A percentile compares a stretch with the other conserved stretches of the same genome.
phyloP scores from a whole-genome alignment of 1,140 invertebrate genomes.

The Hypothenemus hampei region DNA sequence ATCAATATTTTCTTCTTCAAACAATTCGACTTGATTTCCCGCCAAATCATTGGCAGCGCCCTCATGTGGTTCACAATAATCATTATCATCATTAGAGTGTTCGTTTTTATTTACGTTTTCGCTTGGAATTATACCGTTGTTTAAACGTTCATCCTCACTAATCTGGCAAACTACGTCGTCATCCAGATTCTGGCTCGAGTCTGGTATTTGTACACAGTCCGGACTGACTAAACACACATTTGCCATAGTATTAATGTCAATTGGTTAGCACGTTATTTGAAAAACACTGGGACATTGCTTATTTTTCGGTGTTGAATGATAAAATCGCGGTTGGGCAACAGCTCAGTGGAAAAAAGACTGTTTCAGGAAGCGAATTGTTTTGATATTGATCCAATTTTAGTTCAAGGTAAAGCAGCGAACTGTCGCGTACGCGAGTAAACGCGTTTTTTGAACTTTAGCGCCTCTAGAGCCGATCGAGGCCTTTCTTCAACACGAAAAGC shows the following conservation, averaged over 20 bases:
- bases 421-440: conserved; percentile 1
- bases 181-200: neutral
- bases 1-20: too few relatives aligned
- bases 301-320: too few relatives aligned
- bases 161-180: neutral
- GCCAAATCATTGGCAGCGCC: neutral
- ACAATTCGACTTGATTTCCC: conserved; percentile 1
- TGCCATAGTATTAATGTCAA: neutral
- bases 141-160: neutral
- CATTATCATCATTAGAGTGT: conserved; percentile 14
- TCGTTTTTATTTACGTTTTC: conserved; percentile 5
- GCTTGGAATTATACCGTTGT: conserved; percentile 1
- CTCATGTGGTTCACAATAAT: conserved; percentile 6
- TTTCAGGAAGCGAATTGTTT: too few relatives aligned
- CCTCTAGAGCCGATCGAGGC: too few relatives aligned
- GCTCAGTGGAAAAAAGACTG: too few relatives aligned
- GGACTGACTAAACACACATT: neutral
- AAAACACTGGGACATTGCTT: too few relatives aligned
- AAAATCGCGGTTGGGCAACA: too few relatives aligned
- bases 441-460: conserved; percentile 30
- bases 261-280: too few relatives aligned
- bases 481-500: too few relatives aligned
- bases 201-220: too few relatives aligned
- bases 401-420: conserved; percentile 21
- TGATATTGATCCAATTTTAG: conserved; percentile 25